Conservation (phyloP, 1,140 invertebrate genomes). For the Drosophila eugracilis region DNA sequence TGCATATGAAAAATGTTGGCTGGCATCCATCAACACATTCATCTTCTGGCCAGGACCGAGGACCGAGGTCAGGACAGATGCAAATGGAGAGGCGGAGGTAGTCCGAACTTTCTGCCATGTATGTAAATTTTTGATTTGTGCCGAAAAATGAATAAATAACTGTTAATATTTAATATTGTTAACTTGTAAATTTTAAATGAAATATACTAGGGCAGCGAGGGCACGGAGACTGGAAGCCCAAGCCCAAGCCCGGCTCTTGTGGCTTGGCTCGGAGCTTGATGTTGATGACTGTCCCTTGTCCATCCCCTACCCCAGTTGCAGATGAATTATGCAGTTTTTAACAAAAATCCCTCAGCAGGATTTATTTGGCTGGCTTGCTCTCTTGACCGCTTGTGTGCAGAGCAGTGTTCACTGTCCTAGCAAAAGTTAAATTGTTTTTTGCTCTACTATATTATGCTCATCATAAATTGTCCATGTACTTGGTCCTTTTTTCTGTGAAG, state of each 20-base stretch:
- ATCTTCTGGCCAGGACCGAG: conserved; percentile 26
- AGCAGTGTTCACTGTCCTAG: conserved; percentile 15
- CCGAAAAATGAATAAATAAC: conserved; percentile 83
- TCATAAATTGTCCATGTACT: conserved; percentile 60
- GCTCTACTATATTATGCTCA: conserved; percentile 58
- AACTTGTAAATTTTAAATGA: conserved; percentile 83
- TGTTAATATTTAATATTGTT: conserved; percentile 84
- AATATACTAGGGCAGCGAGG: conserved; percentile 60
- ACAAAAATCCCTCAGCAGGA: conserved; percentile 72
- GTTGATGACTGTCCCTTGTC: conserved; percentile 49
- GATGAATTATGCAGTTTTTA: conserved; percentile 83
- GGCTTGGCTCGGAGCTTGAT: conserved; percentile 40
- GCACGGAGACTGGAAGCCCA: background rate
- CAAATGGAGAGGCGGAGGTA: background rate
- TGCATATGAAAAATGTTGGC: conserved; percentile 64
- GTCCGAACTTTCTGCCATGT: conserved; percentile 62
- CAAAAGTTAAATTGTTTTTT: conserved; percentile 82
- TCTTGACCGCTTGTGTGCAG: conserved; percentile 20
- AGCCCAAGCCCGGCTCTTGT: conserved; percentile 31
- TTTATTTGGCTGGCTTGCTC: conserved; percentile 62
- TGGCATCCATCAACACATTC: conserved; percentile 54
- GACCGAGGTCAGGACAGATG: background rate
- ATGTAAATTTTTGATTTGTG: conserved; percentile 83
- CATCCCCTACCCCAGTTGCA: conserved; percentile 16
- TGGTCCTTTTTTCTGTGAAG: conserved; percentile 23